phyloP scores from a whole-genome alignment of 2,888 invertebrate species.

The Myathropa florea region DNA sequence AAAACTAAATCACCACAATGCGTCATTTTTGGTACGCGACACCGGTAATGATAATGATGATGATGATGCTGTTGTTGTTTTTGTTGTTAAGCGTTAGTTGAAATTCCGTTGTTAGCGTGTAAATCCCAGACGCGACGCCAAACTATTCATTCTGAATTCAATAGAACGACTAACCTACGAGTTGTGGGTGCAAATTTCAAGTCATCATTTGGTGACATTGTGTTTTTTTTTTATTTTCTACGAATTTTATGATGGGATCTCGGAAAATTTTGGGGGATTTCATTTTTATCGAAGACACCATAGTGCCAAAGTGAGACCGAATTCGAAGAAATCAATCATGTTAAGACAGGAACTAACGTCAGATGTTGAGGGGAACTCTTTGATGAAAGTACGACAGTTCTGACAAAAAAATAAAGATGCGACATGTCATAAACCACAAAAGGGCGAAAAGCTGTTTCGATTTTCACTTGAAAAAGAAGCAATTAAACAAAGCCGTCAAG shows the following conservation, averaged over 20 bases:
- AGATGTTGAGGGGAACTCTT: too few species aligned
- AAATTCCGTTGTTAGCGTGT: neutral
- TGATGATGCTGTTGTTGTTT: constrained; percentile 14
- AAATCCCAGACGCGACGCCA: constrained; percentile 12
- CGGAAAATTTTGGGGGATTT: neutral
- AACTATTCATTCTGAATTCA: constrained; percentile 24
- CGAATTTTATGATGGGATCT: neutral
- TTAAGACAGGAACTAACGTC: neutral
- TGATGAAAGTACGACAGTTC: too few species aligned
- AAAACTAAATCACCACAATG: neutral
- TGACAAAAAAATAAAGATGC: too few species aligned
- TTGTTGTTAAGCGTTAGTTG: neutral
- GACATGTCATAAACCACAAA: too few species aligned
- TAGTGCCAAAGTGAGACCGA: neutral
- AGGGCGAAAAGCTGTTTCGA: too few species aligned
- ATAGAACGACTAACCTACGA: neutral
- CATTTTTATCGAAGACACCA: neutral
- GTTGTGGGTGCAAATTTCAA: neutral
- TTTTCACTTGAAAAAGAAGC: too few species aligned
- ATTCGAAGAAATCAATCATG: neutral
- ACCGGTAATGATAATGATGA: neutral
- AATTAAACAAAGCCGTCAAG: too few species aligned
- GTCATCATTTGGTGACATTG: too few species aligned
- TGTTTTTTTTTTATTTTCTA: neutral
- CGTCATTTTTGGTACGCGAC: neutral